These are phyloP conservation scores for Isichthys henryi DNA, from an alignment of 2,113 vertebrate species.

Conservation along the genomic window DNA sequence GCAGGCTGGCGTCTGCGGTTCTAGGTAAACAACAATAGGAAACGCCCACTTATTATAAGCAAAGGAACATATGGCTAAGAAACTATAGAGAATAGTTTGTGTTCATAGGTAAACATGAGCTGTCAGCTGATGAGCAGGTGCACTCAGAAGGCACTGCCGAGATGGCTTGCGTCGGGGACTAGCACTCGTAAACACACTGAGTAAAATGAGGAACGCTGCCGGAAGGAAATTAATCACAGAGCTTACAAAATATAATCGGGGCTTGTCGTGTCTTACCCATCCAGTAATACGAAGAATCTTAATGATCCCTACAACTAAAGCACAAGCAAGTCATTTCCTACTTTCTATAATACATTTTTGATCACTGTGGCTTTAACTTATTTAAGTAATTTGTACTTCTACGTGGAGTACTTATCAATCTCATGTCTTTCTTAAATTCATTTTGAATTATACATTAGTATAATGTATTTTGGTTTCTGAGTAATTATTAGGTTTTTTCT, in stretches of 20 bases:
- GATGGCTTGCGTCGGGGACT: background rate
- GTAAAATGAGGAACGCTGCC: background rate
- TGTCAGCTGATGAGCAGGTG: background rate
- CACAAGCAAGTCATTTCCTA: background rate
- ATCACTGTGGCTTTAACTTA: background rate
- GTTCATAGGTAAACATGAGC: background rate
- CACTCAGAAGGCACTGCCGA: background rate
- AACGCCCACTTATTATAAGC: background rate
- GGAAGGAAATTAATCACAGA: background rate
- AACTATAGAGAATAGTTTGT: background rate
- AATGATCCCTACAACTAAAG: background rate
- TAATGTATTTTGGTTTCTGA: background rate
- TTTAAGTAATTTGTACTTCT: background rate
- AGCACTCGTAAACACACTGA: background rate
- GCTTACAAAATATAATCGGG: background rate
- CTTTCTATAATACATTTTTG: background rate
- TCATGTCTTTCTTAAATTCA: background rate
- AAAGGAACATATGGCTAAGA: background rate
- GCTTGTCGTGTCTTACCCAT: background rate
- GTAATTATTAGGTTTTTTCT: background rate
- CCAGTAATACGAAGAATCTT: background rate
- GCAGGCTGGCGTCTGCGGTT: background rate
- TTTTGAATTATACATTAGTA: background rate
- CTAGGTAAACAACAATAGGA: conserved; percentile 3
- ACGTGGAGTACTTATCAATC: background rate